phyloP scores from a whole-genome alignment of 2,797 vertebrate species.

The Notolabrus celidotus region DNA sequence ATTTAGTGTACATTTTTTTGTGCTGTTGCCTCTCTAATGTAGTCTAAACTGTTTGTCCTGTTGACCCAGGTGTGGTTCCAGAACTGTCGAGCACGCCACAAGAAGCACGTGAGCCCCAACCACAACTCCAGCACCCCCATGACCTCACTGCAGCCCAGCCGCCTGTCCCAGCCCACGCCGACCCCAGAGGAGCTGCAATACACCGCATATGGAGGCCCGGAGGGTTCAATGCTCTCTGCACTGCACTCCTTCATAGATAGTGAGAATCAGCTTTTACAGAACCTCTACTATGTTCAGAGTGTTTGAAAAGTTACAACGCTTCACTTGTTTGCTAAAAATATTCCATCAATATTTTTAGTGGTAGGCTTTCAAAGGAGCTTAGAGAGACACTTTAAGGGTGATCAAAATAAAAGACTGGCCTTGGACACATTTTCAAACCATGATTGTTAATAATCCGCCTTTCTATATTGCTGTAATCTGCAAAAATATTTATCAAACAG shows the following conservation, averaged over 20 bases:
- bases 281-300: not conserved
- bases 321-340: too few species aligned
- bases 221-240: conserved; percentile 92
- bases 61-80: conserved; percentile 95
- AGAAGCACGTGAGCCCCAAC: conserved; percentile 95
- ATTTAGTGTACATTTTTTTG: too few species aligned
- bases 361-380: too few species aligned
- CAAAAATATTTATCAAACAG: not conserved
- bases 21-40: not conserved
- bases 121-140: conserved; percentile 86
- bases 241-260: conserved; percentile 96
- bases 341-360: too few species aligned
- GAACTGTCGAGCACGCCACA: conserved; percentile 96
- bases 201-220: conserved; percentile 89
- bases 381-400: too few species aligned
- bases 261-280: conserved; percentile 75
- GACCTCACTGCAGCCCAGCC: conserved; percentile 86
- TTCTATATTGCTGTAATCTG: not conserved
- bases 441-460: not conserved
- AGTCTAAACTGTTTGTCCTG: conserved; percentile 16
- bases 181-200: conserved; percentile 93
- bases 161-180: conserved; percentile 87
- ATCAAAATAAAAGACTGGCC: not conserved
- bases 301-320: too few species aligned
- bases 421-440: not conserved